Evolutionary conservation across 2,888 invertebrate genomes (phyloP), one percentile per base, ranked within the genome.

Genomic region (Dynastes hyllus): DNA sequence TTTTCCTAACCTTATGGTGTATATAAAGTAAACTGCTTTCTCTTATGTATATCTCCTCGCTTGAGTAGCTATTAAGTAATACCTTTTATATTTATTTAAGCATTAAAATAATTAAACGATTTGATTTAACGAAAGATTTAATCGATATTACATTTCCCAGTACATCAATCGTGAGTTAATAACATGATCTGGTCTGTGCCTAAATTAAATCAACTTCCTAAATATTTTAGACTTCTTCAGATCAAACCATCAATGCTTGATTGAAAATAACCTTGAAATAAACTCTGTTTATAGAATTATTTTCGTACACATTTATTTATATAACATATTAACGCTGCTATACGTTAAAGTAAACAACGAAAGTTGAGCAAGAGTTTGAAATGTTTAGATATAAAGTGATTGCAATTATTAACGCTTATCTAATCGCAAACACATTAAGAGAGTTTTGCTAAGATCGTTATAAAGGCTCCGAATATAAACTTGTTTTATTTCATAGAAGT

Each of bases 391-490:
- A 58, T 67, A 11, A 16, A 67, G 8, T 45, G 40, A 40, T 45
- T 58, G 40, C 40, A 67, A 67, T 67, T 67, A 40, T 16, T 67
- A 29, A 5, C 32, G 37, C 27, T 67, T 67, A 67, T 67, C 66
- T 67, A 45, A 67, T 67, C 66, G 45, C 40, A 45, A 40, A 67
- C 9, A 67, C 40, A 45, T 67, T 67, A 67, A 50, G 22, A 67
- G 55, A 45, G 45, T 45, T 45, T 45, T 45, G 11, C 11, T 63
- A 63, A 63, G 32, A 32, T 45, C 2, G 45, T 45, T 45, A 45
- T 45, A 45, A 45, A 45, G 45, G 45, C 45, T 45, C 11, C 11
- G 8, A 45, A 45, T 11, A 45, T 45, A 2, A 8, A 11, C 8
- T 11, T 45, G 2, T 11, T 45, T 45, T 45, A 45, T 8, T 45